Evolutionary conservation across 2,797 vertebrate species (phyloP).

Genomic region (Erethizon dorsatum): DNA sequence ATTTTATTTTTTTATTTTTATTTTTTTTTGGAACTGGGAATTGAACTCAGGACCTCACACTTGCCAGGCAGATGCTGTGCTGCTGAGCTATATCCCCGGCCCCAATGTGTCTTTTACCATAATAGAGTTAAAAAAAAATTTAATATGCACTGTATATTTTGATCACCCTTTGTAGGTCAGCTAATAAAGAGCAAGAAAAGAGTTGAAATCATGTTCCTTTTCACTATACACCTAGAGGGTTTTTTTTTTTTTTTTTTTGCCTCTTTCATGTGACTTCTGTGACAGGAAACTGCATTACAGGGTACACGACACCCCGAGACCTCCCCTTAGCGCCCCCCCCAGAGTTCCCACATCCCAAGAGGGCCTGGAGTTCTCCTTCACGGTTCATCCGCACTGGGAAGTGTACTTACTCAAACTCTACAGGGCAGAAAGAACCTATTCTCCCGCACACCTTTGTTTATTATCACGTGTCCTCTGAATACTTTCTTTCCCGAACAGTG

Average conservation of each 20-base stretch:
- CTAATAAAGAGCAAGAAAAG: not conserved
- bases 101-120: not conserved
- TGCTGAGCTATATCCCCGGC: too few relatives aligned
- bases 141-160: not conserved
- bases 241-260: not conserved
- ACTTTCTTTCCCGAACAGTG: not conserved
- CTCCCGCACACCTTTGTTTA: not conserved
- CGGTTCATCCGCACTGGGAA: not conserved
- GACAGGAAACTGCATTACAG: conserved; percentile 9
- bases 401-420: not conserved
- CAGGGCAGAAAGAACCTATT: not conserved
- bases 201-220: not conserved
- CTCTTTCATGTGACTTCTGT: conserved; percentile 43
- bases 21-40: too few relatives aligned
- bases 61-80: too few relatives aligned
- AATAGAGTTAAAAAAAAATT: not conserved
- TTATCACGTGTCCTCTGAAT: not conserved
- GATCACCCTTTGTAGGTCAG: not conserved
- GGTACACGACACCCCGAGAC: not conserved
- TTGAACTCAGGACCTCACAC: too few relatives aligned
- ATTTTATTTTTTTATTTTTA: too few relatives aligned
- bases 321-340: not conserved
- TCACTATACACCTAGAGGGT: not conserved
- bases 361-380: not conserved
- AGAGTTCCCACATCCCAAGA: not conserved